Conservation (phyloP, 2,888 invertebrate species). For the Nowickia ferox region DNA sequence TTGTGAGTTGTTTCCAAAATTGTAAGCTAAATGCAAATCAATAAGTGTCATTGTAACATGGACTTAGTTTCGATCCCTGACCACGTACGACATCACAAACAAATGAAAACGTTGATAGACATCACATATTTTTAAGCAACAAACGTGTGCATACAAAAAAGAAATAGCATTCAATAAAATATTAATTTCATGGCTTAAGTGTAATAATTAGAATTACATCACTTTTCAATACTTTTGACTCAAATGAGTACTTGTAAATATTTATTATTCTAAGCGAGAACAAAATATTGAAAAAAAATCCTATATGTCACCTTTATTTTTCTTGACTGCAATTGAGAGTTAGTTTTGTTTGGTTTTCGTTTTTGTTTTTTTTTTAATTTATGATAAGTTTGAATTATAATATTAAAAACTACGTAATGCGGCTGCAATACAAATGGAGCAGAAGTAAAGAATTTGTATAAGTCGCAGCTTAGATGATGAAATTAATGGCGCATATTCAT, state of each 20-base stretch:
- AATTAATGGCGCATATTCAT: no score
- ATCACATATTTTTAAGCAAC: constrained; percentile 44
- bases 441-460: no score
- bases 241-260: background rate
- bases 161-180: constrained; percentile 1
- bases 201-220: constrained; percentile 23
- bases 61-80: constrained; percentile 18
- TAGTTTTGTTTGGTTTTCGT: background rate
- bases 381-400: background rate
- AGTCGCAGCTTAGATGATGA: no score
- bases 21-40: constrained; percentile 5
- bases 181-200: constrained; percentile 21
- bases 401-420: background rate
- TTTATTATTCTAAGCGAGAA: background rate
- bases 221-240: constrained; percentile 5
- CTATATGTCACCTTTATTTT: background rate
- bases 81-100: constrained; percentile 7
- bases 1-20: background rate
- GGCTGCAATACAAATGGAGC: no score
- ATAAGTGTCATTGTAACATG: constrained; percentile 14
- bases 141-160: background rate
- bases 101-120: background rate
- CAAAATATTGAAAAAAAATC: background rate
- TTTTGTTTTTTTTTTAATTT: background rate
- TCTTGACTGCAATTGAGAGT: background rate